Percentiles rank a stretch among this genome's conserved stretches.
phyloP scores from a whole-genome alignment of 2,797 vertebrate species.

The Propithecus deckenii region DNA sequence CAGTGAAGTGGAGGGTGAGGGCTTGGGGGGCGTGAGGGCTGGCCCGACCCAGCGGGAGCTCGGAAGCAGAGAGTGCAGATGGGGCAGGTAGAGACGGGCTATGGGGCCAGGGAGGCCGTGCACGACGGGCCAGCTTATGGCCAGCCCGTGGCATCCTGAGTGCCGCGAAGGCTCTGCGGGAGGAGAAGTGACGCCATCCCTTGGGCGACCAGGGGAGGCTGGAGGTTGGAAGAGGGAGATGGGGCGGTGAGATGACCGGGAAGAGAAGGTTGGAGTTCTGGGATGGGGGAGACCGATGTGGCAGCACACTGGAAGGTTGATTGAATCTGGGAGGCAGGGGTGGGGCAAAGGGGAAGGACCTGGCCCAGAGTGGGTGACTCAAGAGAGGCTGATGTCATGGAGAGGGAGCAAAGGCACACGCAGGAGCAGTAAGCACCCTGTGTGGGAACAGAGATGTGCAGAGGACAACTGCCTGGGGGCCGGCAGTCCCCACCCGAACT shows the following conservation, averaged over 20 bases:
- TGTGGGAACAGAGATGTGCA: fast-evolving
- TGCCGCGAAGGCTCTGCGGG: background rate
- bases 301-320: no score
- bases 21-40: background rate
- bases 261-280: background rate
- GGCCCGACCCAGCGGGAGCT: background rate
- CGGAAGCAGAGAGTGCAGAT: background rate
- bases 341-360: background rate
- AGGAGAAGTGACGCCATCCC: background rate
- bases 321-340: background rate
- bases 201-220: background rate
- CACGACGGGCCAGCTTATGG: background rate
- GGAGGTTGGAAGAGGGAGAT: background rate
- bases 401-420: background rate
- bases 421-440: background rate
- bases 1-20: background rate
- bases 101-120: background rate
- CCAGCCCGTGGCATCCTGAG: background rate
- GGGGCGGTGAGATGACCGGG: background rate
- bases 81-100: background rate
- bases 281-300: background rate
- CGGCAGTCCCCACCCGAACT: fast-evolving
- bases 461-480: background rate
- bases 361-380: background rate
- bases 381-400: background rate